A percentile compares a stretch with the other conserved stretches of the same genome.
These are phyloP conservation scores for Drosophila sp. DNA, from an alignment of 1,140 invertebrate genomes.

Conservation along the genomic window DNA sequence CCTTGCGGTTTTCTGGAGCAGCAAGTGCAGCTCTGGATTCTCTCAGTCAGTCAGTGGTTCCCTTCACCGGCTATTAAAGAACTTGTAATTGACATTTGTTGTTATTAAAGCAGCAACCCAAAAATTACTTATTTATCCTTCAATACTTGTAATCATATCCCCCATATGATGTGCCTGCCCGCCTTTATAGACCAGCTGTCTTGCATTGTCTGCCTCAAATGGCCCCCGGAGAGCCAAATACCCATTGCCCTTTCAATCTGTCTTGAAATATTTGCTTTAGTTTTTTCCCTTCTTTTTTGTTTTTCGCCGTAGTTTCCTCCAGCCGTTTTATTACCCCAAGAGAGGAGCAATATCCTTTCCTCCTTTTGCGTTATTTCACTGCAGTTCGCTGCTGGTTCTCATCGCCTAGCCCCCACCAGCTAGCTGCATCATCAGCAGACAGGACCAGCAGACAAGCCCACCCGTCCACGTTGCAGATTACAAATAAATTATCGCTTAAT, in stretches of 20 bases:
- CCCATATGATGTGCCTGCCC: conserved; percentile 3
- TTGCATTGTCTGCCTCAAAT: conserved; percentile 51
- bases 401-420: conserved; percentile 6
- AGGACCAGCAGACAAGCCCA: conserved; percentile 30
- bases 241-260: conserved; percentile 13
- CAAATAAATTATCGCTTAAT: conserved; percentile 81
- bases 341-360: conserved; percentile 53
- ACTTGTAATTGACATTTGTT: conserved; percentile 79
- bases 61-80: conserved; percentile 56
- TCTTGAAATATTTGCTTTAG: conserved; percentile 74
- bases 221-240: conserved; percentile 19
- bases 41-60: conserved; percentile 15
- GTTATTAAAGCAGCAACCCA: conserved; percentile 62
- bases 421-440: conserved; percentile 27
- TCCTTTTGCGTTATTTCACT: background rate
- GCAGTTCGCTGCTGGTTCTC: conserved; percentile 15
- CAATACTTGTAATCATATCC: background rate
- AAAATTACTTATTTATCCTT: conserved; percentile 58
- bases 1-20: conserved; percentile 74
- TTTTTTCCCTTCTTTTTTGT: conserved; percentile 19
- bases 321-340: conserved; percentile 66
- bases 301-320: conserved; percentile 34
- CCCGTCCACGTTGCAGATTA: conserved; percentile 69
- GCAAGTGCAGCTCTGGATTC: conserved; percentile 43
- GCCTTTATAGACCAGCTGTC: conserved; percentile 44